Percentiles rank a stretch among this genome's conserved stretches.
These are phyloP conservation scores for Erithacus rubecula DNA, from an alignment of 2,797 vertebrate species.

Conservation along the genomic window DNA sequence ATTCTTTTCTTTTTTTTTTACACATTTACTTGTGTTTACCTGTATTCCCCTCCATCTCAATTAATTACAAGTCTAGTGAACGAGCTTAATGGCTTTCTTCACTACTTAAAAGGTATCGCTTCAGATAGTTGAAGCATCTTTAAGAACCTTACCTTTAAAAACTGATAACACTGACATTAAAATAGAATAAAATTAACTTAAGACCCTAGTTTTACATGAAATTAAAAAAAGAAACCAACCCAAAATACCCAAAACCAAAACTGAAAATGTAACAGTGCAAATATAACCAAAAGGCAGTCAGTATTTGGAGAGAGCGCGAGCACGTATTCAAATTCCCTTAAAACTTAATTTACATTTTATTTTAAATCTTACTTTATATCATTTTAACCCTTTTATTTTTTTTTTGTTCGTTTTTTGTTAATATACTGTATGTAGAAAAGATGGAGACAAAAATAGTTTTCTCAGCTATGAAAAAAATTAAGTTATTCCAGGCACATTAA, in stretches of 20 bases:
- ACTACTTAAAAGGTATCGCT: constrained; percentile 68
- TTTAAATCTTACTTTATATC: constrained; percentile 73
- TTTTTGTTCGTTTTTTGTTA: constrained; percentile 62
- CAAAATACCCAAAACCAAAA: constrained; percentile 46
- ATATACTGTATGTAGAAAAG: constrained; percentile 79
- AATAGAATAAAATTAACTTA: constrained; percentile 76
- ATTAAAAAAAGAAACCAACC: not conserved
- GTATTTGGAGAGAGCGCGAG: constrained; percentile 62
- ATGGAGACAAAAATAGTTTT: constrained; percentile 84
- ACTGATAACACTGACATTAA: constrained; percentile 62
- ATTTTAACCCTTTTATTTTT: constrained; percentile 53
- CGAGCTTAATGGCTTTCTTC: constrained; percentile 69
- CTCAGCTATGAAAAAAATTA: constrained; percentile 81
- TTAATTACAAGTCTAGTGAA: constrained; percentile 70
- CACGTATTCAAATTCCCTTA: constrained; percentile 65
- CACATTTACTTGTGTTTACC: constrained; percentile 46
- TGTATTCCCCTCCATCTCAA: constrained; percentile 55
- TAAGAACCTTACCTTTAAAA: constrained; percentile 64
- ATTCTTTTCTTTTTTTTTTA: constrained; percentile 30
- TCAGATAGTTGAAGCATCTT: constrained; percentile 73
- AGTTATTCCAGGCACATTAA: constrained; percentile 82
- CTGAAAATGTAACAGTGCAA: constrained; percentile 70
- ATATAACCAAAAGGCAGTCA: constrained; percentile 76
- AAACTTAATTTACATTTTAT: constrained; percentile 68
- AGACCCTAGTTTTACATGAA: constrained; percentile 61